Percentiles rank a stretch among this genome's conserved stretches.
Conservation (phyloP, 2,888 invertebrate genomes). For the Danaus chrysippus region DNA sequence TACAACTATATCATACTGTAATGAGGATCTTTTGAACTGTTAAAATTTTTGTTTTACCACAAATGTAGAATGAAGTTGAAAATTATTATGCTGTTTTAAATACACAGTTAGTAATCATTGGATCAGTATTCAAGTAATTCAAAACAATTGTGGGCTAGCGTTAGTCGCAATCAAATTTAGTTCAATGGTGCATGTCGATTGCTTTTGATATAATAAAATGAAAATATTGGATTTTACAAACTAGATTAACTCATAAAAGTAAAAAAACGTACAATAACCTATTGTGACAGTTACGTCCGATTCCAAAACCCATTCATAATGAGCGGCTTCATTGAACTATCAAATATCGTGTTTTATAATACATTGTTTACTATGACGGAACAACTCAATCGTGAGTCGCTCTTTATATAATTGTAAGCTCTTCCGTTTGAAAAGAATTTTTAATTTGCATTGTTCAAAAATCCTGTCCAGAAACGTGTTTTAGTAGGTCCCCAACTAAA, state of each 20-base stretch:
- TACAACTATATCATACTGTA: no score
- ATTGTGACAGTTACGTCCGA: slow-evolving; percentile 1
- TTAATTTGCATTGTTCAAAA: slow-evolving; percentile 29
- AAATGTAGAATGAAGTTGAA: no score
- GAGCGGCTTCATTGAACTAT: neutral
- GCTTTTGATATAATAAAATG: neutral
- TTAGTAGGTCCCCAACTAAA: no score
- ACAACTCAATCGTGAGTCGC: slow-evolving; percentile 34
- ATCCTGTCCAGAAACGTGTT: no score
- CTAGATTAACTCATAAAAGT: neutral
- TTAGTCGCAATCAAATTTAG: neutral
- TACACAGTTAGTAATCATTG: no score
- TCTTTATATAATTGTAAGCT: slow-evolving; percentile 35
- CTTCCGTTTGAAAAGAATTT: slow-evolving; percentile 37
- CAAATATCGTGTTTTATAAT: slow-evolving; percentile 7
- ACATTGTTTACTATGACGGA: slow-evolving; percentile 17
- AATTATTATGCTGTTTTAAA: no score
- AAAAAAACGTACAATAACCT: slow-evolving; percentile 1
- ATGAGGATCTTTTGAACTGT: no score
- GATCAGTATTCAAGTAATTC: neutral
- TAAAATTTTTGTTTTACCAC: no score
- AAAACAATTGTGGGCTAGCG: neutral
- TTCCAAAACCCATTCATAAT: slow-evolving; percentile 6
- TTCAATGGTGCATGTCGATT: neutral
- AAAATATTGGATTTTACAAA: neutral